A percentile compares a stretch with the other conserved stretches of the same genome.
phyloP scores from a whole-genome alignment of 1,140 invertebrate species.

The Lepidotrigona ventralis region DNA sequence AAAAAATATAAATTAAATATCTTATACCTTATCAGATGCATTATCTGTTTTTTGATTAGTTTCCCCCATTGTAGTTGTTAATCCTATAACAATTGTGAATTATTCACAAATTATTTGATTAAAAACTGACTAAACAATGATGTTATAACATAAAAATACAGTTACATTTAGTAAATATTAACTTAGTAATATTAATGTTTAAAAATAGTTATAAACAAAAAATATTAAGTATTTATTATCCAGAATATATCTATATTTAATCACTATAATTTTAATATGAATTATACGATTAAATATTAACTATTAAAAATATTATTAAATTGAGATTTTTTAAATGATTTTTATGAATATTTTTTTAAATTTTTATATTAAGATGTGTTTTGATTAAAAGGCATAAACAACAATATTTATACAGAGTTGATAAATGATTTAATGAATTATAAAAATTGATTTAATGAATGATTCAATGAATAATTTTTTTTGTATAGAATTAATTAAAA shows the following conservation, averaged over 20 bases:
- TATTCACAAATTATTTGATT: conserved; percentile 28
- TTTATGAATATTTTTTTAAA: background rate
- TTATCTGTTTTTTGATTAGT: conserved; percentile 74
- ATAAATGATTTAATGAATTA: conserved; percentile 22
- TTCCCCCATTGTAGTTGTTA: conserved; percentile 73
- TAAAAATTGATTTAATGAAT: conserved; percentile 15
- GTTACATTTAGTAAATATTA: conserved; percentile 6
- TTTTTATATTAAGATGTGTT: conserved; percentile 10
- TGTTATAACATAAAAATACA: conserved; percentile 17
- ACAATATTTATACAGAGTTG: background rate
- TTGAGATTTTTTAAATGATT: background rate
- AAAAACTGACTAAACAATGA: background rate
- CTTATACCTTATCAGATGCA: conserved; percentile 72
- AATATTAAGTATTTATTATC: conserved; percentile 6
- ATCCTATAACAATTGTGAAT: conserved; percentile 63
- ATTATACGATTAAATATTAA: background rate
- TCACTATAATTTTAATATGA: background rate
- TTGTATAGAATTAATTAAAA: conserved; percentile 14
- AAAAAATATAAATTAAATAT: background rate
- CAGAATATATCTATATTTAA: background rate
- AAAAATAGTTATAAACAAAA: background rate
- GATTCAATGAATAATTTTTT: conserved; percentile 15
- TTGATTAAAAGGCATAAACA: background rate
- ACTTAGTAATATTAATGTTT: conserved; percentile 25
- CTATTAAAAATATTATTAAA: conserved; percentile 5